Conservation (phyloP, 1,140 invertebrate genomes). For the Temnothorax longispinosus region DNA sequence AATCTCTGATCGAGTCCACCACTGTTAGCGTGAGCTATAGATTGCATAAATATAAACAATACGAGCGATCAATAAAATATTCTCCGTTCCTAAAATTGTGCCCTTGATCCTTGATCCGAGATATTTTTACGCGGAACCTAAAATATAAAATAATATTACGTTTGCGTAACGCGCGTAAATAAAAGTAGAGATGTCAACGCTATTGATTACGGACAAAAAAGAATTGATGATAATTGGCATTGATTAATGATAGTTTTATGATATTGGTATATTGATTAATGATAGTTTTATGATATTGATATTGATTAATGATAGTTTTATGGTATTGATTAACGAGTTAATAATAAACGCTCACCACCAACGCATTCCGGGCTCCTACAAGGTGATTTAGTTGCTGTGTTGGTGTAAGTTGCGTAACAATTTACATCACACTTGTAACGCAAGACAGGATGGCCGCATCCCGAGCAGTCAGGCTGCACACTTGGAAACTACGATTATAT, state of each 20-base stretch:
- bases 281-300: too few species aligned
- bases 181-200: not conserved
- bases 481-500: slow-evolving; percentile 5
- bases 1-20: not conserved
- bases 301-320: too few species aligned
- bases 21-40: not conserved
- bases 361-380: slow-evolving; percentile 59
- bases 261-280: too few species aligned
- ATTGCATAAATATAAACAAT: slow-evolving; percentile 13
- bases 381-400: not conserved
- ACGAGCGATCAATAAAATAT: not conserved
- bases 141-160: not conserved
- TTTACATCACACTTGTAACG: slow-evolving; percentile 46
- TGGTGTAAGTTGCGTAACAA: slow-evolving; percentile 30
- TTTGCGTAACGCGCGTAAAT: not conserved
- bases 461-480: slow-evolving; percentile 72
- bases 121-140: slow-evolving; percentile 8
- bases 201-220: not conserved
- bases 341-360: slow-evolving; percentile 58
- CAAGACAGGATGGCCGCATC: slow-evolving; percentile 71
- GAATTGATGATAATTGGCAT: not conserved
- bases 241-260: too few species aligned
- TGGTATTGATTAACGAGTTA: not conserved
- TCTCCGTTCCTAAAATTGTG: not conserved
- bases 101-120: not conserved